These are phyloP conservation scores for Enteromius fasciolatus DNA, from an alignment of 2,797 vertebrate genomes.

Conservation along the genomic window DNA sequence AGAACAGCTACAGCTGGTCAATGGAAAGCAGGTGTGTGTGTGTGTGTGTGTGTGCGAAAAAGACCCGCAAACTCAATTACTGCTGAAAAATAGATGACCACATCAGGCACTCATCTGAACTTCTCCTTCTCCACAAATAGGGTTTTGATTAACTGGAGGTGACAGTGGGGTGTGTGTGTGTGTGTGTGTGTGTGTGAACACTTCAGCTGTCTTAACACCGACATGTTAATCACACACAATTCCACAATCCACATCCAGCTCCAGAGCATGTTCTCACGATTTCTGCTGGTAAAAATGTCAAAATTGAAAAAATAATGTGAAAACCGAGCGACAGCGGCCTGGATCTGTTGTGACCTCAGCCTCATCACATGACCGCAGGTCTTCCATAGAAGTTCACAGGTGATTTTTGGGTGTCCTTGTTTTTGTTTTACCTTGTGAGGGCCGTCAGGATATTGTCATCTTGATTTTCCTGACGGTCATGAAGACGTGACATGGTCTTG, in stretches of 20 bases:
- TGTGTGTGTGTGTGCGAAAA: constrained; percentile 37
- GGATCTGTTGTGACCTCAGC: no score
- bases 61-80: constrained; percentile 80
- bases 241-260: constrained; percentile 50
- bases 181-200: constrained; percentile 64
- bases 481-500: no score
- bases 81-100: constrained; percentile 83
- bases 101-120: constrained; percentile 75
- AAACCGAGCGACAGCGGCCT: no score
- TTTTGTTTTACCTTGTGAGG: no score
- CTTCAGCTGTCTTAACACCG: constrained; percentile 69
- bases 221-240: constrained; percentile 67
- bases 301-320: no score
- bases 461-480: no score
- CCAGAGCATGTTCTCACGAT: constrained; percentile 68
- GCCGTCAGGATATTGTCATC: no score
- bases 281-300: constrained; percentile 59
- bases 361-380: no score
- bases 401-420: no score
- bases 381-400: no score
- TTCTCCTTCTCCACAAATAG: constrained; percentile 55
- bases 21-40: constrained; percentile 81
- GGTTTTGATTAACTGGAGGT: constrained; percentile 75
- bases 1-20: constrained; percentile 81
- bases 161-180: constrained; percentile 66